Base-by-base conservation (phyloP, 2,888 invertebrate species). In the Ectemnius cavifrons region DNA sequence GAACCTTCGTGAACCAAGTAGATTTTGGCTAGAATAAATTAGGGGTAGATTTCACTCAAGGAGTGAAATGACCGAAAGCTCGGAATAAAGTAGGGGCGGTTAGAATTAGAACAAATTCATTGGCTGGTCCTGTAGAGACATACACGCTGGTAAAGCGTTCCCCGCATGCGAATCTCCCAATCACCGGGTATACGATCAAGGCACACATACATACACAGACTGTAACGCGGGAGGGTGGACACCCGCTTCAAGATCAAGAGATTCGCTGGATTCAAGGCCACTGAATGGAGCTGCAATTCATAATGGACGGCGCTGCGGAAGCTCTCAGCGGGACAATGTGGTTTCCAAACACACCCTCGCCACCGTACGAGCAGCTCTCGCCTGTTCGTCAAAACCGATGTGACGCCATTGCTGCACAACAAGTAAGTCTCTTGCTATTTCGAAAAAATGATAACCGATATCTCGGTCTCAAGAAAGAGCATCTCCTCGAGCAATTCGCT, bases 271-370 rank as follows among this genome's bases (percentile, higher is more conserved):
- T 73, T 67, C 67, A 70, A 58, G 56, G 52, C 60, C 52, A 52
- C 73, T 81, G 80, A 85, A 89, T 89, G 89, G 89, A 89, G 83
- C 84, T 88, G 62, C 86, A 89, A 84, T 79, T 88, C 71, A 89
- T 86, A 61, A 89, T 90, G 90, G 91, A 91, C 76, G 81, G 85
- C 69, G 85, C 86, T 67, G 78, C 89, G 63, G 90, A 87, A 74
- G 84, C 87, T 63, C 79, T 90, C 59, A 88, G 86, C 78, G 88
- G 85, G 46, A 79, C 85, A 69, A 88, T 87, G 86, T 90, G 91
- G 91, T 84, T 90, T 68, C 82, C 84, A 49, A 85, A 82, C 67
- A 80, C 87, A 45, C 79, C 87, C 52, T 88, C 89, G 56, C 85
- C 89, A 14, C 84, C 87, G 58, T 89, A 89, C 75, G 89, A 89